Percentiles rank a stretch among this genome's conserved stretches.
Evolutionary conservation across 2,888 invertebrate species (phyloP).

Genomic region (Aricia artaxerxes): DNA sequence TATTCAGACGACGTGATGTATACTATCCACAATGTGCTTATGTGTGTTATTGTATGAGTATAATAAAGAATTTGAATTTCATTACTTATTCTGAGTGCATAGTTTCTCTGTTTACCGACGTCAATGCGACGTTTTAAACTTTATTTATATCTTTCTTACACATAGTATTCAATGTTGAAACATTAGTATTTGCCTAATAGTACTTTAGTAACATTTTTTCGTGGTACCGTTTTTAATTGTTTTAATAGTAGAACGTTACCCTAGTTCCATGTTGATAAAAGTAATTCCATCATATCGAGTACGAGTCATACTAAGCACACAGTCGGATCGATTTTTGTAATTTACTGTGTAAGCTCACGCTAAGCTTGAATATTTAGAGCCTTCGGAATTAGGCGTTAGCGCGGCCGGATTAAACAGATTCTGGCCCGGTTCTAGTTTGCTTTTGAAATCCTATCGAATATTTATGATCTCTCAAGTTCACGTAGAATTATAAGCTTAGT

Average conservation of each 20-base stretch:
- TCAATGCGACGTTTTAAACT: too few relatives aligned
- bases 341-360: conserved; percentile 16
- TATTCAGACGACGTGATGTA: too few relatives aligned
- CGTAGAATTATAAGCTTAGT: background rate
- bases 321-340: conserved; percentile 14
- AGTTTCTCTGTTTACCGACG: too few relatives aligned
- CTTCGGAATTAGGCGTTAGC: background rate
- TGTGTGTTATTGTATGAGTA: too few relatives aligned
- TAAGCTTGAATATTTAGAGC: background rate
- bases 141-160: too few relatives aligned
- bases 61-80: too few relatives aligned
- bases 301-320: background rate
- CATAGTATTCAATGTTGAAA: too few relatives aligned
- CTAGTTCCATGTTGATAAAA: background rate
- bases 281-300: background rate
- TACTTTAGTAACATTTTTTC: too few relatives aligned
- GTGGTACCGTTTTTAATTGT: background rate
- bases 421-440: background rate
- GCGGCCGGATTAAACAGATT: background rate
- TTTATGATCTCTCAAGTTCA: background rate
- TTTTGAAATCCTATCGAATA: background rate
- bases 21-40: too few relatives aligned
- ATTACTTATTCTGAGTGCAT: too few relatives aligned
- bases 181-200: too few relatives aligned
- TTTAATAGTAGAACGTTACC: background rate